A percentile compares a stretch with the other conserved stretches of the same genome.
phyloP scores from a whole-genome alignment of 2,113 vertebrate species.

The Syngnathus scovelli region DNA sequence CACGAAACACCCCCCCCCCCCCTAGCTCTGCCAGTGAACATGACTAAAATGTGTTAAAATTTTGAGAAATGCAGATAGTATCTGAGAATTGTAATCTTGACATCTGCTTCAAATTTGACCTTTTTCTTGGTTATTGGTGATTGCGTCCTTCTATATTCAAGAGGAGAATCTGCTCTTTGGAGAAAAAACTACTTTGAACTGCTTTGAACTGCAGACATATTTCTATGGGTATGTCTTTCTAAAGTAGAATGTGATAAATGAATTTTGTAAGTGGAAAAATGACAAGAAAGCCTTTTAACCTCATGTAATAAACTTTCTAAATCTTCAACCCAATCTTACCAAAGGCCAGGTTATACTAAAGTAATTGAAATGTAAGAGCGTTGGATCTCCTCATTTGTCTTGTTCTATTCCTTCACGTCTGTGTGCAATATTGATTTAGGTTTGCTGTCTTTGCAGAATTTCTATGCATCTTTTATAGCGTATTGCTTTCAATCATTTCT shows the following conservation, averaged over 20 bases:
- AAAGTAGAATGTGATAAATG: conserved; percentile 25
- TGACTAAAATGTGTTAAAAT: too few relatives aligned
- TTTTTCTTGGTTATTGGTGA: not conserved
- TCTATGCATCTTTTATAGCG: conserved; percentile 20
- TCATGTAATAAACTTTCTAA: conserved; percentile 31
- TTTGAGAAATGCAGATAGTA: too few relatives aligned
- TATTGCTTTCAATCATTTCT: conserved; percentile 11
- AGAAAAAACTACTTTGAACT: not conserved
- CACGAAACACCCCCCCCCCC: too few relatives aligned
- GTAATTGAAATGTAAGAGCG: conserved; percentile 50
- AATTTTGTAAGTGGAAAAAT: conserved; percentile 9
- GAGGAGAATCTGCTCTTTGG: not conserved
- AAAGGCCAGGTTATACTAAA: conserved; percentile 19
- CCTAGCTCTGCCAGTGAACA: too few relatives aligned
- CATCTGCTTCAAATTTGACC: not conserved
- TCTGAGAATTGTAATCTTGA: too few relatives aligned
- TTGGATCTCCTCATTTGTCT: conserved; percentile 31
- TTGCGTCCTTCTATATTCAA: not conserved
- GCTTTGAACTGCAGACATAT: not conserved
- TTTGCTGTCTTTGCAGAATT: conserved; percentile 46
- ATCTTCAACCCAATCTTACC: conserved; percentile 7
- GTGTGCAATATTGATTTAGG: conserved; percentile 38
- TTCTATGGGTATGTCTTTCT: conserved; percentile 8
- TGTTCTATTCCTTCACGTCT: conserved; percentile 30
- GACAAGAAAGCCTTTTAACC: conserved; percentile 13